Evolutionary conservation across 2,888 invertebrate species (phyloP).

Genomic region (Catocala nupta): DNA sequence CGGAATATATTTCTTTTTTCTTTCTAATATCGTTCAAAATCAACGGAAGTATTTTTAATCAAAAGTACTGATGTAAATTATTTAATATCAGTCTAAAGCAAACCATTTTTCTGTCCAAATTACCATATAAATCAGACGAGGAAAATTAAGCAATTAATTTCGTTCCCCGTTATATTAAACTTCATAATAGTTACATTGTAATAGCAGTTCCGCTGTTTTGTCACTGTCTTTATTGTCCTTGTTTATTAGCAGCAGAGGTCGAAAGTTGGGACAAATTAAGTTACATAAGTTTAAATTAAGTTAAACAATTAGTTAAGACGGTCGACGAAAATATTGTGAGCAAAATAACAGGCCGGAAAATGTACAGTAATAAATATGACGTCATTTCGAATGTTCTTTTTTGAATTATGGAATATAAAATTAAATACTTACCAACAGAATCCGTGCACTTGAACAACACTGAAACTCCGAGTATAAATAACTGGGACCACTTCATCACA

Average conservation of each 20-base stretch:
- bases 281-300: slow-evolving; percentile 4
- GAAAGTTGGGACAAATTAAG: slow-evolving; percentile 3
- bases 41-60: too few relatives aligned
- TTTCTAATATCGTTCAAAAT: too few relatives aligned
- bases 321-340: slow-evolving; percentile 4
- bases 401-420: slow-evolving; percentile 14
- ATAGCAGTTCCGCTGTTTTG: slow-evolving; percentile 1
- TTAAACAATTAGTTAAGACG: slow-evolving; percentile 1
- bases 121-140: background rate
- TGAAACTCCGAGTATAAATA: slow-evolving; percentile 78
- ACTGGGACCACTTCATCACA: slow-evolving; percentile 75
- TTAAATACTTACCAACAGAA: slow-evolving; percentile 76
- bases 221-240: slow-evolving; percentile 9
- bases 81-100: background rate
- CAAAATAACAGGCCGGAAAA: background rate
- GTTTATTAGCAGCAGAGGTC: slow-evolving; percentile 2
- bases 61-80: background rate
- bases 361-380: background rate
- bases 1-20: too few relatives aligned
- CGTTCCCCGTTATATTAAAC: slow-evolving; percentile 1
- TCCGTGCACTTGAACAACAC: slow-evolving; percentile 80
- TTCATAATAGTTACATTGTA: background rate
- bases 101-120: background rate
- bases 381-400: background rate
- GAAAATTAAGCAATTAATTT: slow-evolving; percentile 3